Percentiles rank a stretch among this genome's conserved stretches.
These are phyloP conservation scores for Pelobates fuscus DNA, from an alignment of 2,113 vertebrate genomes.

Conservation along the genomic window DNA sequence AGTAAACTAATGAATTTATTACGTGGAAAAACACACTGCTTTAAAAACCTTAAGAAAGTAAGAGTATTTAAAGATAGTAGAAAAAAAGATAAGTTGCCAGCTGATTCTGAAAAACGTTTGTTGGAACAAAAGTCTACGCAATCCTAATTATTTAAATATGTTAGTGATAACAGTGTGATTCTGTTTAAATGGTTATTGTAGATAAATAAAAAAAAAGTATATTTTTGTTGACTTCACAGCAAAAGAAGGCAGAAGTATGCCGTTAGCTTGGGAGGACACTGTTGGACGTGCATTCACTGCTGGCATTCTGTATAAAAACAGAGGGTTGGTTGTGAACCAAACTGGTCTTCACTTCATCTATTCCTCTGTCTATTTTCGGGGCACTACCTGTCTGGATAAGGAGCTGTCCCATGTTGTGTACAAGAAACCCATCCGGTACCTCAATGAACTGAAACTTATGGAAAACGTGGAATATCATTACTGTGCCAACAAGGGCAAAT, in stretches of 20 bases:
- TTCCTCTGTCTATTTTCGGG: slow-evolving; percentile 77
- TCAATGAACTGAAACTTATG: slow-evolving; percentile 64
- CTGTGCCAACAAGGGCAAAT: slow-evolving; percentile 54
- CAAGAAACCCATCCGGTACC: slow-evolving; percentile 60
- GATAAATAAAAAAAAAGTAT: background rate
- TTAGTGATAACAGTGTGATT: no score
- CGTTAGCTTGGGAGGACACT: slow-evolving; percentile 75
- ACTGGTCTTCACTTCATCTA: slow-evolving; percentile 82
- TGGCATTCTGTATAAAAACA: slow-evolving; percentile 71
- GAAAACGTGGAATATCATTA: slow-evolving; percentile 64
- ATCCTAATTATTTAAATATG: no score
- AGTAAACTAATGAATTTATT: no score
- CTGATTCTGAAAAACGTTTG: no score
- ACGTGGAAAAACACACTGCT: no score
- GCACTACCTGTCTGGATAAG: slow-evolving; percentile 60
- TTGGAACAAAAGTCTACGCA: no score
- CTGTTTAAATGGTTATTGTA: no score
- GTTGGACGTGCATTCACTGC: slow-evolving; percentile 67
- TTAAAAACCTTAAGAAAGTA: no score
- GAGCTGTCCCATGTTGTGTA: slow-evolving; percentile 69
- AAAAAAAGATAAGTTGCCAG: no score
- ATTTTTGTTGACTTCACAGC: slow-evolving; percentile 55
- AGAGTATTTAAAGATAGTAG: no score
- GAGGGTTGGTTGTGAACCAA: slow-evolving; percentile 74
- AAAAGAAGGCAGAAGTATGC: slow-evolving; percentile 55